Evolutionary conservation across 1,140 invertebrate genomes (phyloP), one percentile per base, ranked within the genome.

Genomic region (Calliphora vicina): DNA sequence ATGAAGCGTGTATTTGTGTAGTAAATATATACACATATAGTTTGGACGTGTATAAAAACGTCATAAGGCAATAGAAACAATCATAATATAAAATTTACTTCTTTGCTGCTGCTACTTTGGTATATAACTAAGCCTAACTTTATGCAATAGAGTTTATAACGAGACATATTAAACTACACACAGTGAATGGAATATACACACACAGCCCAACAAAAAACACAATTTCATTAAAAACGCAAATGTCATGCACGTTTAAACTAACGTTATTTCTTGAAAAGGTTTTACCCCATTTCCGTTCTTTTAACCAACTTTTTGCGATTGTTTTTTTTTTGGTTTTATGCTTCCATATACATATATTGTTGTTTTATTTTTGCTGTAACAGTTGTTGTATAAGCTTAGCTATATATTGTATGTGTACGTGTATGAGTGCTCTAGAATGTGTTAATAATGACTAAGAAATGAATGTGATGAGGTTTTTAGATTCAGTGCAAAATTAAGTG

Each of bases 251-350:
- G 74, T 43, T 78, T 78, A 23, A 78, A 78, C 74, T 43, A 78
- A 78, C 74, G 74, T 78, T 78, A 78, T 78, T 78, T 78, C 74
- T 78, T 78, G 74, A 78, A 78, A 23, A 45, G 74, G 74, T 78
- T 78, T 78, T 78, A 45, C 74, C 61, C 74, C 74, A 78, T 78
- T 78, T 78, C 74, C 74, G 74, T 78, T 78, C 26, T 78, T 78
- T 78, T 43, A 78, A 78, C 74, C 74, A 43, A 78, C 35, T 78
- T 78, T 78, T 67, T 67, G 50, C 15, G 15, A 15, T 57, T 57
- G 50, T 25, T 67, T 67, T 67, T 67, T 67, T 67, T 23, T 67
- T 10, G 6, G 8, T 23, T 20, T 9, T 25, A 20, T 35, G 1
- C 10, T 35, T 2, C 35, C 35, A 5, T 35, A 5, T 35, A 8